These are phyloP conservation scores for Teleiodes luculella DNA, from an alignment of 2,888 invertebrate genomes.

Conservation along the genomic window DNA sequence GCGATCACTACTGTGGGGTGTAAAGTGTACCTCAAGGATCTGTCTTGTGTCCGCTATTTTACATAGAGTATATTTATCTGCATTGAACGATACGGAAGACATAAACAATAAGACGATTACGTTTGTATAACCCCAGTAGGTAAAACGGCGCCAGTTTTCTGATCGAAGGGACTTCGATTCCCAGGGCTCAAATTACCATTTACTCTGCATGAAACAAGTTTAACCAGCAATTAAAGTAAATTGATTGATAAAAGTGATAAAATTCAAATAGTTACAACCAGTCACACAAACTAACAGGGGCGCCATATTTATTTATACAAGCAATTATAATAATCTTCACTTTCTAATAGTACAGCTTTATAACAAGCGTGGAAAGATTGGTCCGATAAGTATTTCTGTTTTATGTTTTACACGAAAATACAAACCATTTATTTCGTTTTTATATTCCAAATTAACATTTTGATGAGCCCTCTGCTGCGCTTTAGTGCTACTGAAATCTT, in stretches of 20 bases:
- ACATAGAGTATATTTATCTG: not conserved
- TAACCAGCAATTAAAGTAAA: constrained; percentile 17
- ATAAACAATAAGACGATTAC: not conserved
- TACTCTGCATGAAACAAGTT: constrained; percentile 8
- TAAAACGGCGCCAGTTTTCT: not conserved
- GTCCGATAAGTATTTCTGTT: not conserved
- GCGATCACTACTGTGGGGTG: not conserved
- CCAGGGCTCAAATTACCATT: constrained; percentile 13
- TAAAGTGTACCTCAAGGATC: constrained; percentile 1
- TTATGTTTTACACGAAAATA: constrained; percentile 3
- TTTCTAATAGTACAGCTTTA: constrained; percentile 30
- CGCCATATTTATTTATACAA: constrained; percentile 23
- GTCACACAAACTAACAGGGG: constrained; percentile 24
- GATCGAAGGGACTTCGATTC: constrained; percentile 13
- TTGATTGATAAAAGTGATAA: constrained; percentile 26
- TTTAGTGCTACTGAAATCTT: not conserved
- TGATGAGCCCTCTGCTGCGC: not conserved
- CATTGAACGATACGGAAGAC: not conserved
- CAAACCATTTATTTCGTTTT: not conserved
- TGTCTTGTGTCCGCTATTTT: not conserved
- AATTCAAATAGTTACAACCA: constrained; percentile 14
- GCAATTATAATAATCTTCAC: constrained; percentile 27
- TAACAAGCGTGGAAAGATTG: constrained; percentile 23
- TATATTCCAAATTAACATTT: not conserved
- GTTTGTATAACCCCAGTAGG: not conserved